Evolutionary conservation across 2,797 vertebrate genomes (phyloP).

Genomic region (Neosilurus hyrtlii): DNA sequence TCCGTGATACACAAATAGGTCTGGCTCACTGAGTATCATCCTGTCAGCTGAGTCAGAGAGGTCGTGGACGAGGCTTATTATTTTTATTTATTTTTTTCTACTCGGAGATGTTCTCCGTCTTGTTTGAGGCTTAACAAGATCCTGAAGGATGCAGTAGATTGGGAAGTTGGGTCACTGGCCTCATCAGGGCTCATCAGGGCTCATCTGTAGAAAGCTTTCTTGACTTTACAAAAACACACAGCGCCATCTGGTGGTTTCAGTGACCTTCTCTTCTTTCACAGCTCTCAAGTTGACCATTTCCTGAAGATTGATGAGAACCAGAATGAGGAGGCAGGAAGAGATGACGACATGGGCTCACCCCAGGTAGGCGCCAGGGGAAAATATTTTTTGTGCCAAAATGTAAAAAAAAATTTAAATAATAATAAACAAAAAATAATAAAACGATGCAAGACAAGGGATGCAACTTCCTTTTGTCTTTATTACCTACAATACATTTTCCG

Average conservation of each 20-base stretch:
- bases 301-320: constrained; percentile 76
- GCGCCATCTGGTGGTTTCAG: constrained; percentile 37
- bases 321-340: constrained; percentile 66
- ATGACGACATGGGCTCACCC: constrained; percentile 51
- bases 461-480: not conserved
- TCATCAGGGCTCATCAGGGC: constrained; percentile 7
- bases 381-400: not conserved
- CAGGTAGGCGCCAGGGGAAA: constrained; percentile 31
- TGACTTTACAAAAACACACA: not conserved
- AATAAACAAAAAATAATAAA: not conserved
- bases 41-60: constrained; percentile 22
- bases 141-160: not conserved
- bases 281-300: constrained; percentile 73
- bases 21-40: constrained; percentile 19
- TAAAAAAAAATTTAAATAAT: not conserved
- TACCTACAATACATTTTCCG: not conserved
- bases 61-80: constrained; percentile 32
- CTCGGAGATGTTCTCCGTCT: not conserved
- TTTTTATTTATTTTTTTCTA: not conserved
- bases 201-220: not conserved
- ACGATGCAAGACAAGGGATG: no score
- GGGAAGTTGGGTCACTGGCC: not conserved
- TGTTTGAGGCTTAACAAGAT: not conserved
- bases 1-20: constrained; percentile 54
- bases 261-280: constrained; percentile 45